These are phyloP conservation scores for Alaudala cheleensis DNA, from an alignment of 2,113 vertebrate species.

Conservation along the genomic window DNA sequence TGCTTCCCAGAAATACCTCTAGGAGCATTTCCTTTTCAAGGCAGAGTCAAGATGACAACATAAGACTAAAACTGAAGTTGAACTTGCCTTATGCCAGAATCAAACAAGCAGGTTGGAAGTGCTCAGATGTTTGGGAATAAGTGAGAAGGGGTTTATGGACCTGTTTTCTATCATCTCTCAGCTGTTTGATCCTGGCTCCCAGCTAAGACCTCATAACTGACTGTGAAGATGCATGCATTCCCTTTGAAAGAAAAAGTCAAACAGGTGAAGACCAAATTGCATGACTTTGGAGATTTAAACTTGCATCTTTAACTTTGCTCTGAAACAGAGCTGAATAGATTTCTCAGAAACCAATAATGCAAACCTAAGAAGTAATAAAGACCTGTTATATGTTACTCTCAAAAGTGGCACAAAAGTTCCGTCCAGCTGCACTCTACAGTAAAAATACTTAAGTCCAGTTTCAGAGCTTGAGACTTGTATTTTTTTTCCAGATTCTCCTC, in stretches of 20 bases:
- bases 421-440: not conserved
- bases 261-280: slow-evolving; percentile 29
- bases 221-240: not conserved
- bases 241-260: slow-evolving; percentile 51
- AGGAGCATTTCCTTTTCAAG: slow-evolving; percentile 31
- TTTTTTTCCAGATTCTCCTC: not conserved
- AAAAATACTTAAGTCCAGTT: not conserved
- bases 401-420: not conserved
- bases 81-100: slow-evolving; percentile 23
- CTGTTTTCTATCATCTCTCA: slow-evolving; percentile 51
- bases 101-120: slow-evolving; percentile 24
- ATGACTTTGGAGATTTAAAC: not conserved
- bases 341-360: not conserved
- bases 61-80: slow-evolving; percentile 9
- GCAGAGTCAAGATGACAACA: slow-evolving; percentile 9
- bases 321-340: not conserved
- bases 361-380: not conserved
- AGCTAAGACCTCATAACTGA: slow-evolving; percentile 7
- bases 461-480: not conserved
- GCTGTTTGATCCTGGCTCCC: slow-evolving; percentile 29
- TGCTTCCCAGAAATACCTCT: slow-evolving; percentile 32
- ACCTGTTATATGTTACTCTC: not conserved
- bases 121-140: slow-evolving; percentile 15
- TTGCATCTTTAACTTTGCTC: not conserved
- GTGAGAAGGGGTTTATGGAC: slow-evolving; percentile 12